phyloP scores from a whole-genome alignment of 2,888 invertebrate genomes.

The Caenorhabditis zanzibari region DNA sequence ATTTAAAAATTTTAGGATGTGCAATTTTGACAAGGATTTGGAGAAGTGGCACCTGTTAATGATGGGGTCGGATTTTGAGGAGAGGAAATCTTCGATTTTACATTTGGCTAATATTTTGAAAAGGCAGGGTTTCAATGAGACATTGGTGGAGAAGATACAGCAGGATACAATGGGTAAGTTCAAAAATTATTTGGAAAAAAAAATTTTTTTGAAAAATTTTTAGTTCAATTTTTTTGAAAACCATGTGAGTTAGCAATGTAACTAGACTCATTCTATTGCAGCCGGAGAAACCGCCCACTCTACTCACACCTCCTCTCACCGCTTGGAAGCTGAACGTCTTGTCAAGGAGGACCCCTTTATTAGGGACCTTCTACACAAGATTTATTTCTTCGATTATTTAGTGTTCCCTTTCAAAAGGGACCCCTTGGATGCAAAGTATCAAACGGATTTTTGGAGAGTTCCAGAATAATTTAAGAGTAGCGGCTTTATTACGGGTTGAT shows the following conservation, averaged over 20 bases:
- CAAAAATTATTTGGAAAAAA: neutral
- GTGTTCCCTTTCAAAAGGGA: constrained; percentile 33
- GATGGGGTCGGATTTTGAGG: constrained; percentile 31
- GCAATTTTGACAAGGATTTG: constrained; percentile 27
- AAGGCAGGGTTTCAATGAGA: constrained; percentile 18
- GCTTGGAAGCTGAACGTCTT: constrained; percentile 28
- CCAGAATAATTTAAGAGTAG: neutral
- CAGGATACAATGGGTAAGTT: constrained; percentile 22
- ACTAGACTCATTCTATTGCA: constrained; percentile 13
- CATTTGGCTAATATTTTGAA: constrained; percentile 31
- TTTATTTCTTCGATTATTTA: constrained; percentile 47
- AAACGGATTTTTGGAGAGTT: constrained; percentile 19
- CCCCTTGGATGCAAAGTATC: constrained; percentile 35
- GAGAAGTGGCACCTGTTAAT: constrained; percentile 34
- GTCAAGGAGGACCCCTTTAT: constrained; percentile 24
- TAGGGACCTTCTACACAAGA: constrained; percentile 46
- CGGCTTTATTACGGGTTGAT: too few relatives aligned
- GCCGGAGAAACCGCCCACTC: constrained; percentile 40
- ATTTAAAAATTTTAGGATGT: constrained; percentile 12
- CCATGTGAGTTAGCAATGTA: too few relatives aligned
- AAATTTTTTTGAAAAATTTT: too few relatives aligned
- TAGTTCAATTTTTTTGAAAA: too few relatives aligned
- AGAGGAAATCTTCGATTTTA: constrained; percentile 23
- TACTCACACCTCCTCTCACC: constrained; percentile 27
- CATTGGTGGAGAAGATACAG: constrained; percentile 13